These are phyloP conservation scores for Sebastes vulpes DNA, from an alignment of 2,797 vertebrate genomes.

Conservation along the genomic window DNA sequence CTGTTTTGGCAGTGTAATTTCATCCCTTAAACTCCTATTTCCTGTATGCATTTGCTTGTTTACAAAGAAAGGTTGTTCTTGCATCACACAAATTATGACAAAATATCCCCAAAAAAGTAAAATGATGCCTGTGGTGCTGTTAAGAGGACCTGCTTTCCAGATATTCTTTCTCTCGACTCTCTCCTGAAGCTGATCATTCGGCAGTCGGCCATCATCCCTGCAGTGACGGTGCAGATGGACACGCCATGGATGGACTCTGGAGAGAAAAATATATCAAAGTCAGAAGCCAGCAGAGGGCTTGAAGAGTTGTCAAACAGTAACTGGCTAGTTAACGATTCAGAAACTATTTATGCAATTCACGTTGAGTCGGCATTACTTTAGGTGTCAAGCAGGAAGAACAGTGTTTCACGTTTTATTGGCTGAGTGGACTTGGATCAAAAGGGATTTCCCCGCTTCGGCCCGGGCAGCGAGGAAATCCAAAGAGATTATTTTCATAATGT, in stretches of 20 bases:
- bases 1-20: neutral
- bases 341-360: neutral
- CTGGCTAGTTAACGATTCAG: neutral
- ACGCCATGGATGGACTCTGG: constrained; percentile 76
- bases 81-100: neutral
- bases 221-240: constrained; percentile 62
- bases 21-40: neutral
- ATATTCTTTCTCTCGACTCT: constrained; percentile 38
- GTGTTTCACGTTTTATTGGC: neutral
- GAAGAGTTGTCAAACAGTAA: neutral
- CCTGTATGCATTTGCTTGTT: neutral
- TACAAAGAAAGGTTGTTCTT: neutral
- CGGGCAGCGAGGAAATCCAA: neutral
- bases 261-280: neutral
- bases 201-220: constrained; percentile 68
- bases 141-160: constrained; percentile 62
- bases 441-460: constrained; percentile 24
- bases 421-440: neutral
- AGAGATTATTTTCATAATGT: neutral
- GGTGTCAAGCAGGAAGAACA: neutral
- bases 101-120: neutral
- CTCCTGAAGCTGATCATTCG: constrained; percentile 58
- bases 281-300: neutral
- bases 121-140: neutral
- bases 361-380: neutral